Conservation (phyloP, 1,140 invertebrate species). For the Rhizoglyphus robini region DNA sequence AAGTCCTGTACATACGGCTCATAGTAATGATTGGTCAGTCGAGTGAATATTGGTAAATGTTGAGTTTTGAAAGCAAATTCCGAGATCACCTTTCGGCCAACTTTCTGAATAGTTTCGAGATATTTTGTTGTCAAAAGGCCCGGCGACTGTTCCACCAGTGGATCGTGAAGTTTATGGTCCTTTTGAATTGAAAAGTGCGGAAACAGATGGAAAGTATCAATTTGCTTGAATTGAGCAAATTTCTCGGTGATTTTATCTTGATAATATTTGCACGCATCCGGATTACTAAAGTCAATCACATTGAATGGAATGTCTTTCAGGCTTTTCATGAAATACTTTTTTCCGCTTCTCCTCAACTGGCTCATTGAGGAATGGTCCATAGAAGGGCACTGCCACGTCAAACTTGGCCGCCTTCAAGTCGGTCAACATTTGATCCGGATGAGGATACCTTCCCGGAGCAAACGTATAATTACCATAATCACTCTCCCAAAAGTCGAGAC, state of each 20-base stretch:
- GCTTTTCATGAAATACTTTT: background rate
- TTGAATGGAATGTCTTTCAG: background rate
- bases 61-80: background rate
- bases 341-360: background rate
- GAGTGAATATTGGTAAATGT: background rate
- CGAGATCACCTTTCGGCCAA: background rate
- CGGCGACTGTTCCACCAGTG: too few relatives aligned
- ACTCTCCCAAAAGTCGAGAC: background rate
- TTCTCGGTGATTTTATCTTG: too few relatives aligned
- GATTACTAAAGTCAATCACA: background rate
- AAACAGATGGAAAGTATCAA: too few relatives aligned
- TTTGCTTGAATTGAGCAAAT: too few relatives aligned
- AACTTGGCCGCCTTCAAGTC: background rate
- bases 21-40: background rate
- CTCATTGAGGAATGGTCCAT: background rate
- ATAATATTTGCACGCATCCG: too few relatives aligned
- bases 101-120: too few relatives aligned
- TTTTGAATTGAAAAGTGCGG: too few relatives aligned
- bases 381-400: background rate
- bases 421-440: background rate
- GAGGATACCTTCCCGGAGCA: background rate
- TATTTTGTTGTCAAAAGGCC: too few relatives aligned
- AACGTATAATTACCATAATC: background rate
- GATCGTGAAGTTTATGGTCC: too few relatives aligned
- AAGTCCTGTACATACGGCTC: background rate